Evolutionary conservation across 2,113 vertebrate species (phyloP).

Genomic region (Platichthys flesus): DNA sequence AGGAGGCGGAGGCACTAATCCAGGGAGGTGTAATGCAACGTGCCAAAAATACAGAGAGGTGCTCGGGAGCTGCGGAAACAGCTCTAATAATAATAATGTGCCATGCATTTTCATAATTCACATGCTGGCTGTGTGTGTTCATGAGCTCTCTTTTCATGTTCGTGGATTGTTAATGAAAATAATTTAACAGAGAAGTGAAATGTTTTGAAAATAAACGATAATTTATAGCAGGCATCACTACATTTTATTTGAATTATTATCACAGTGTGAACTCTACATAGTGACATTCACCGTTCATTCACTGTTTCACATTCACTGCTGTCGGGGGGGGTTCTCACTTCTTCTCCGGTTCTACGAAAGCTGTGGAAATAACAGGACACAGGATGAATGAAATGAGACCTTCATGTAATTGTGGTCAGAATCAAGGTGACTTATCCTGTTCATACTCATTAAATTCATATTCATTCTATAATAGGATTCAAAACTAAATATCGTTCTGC

Average conservation of each 20-base stretch:
- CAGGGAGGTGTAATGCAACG: constrained; percentile 65
- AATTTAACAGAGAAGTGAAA: constrained; percentile 26
- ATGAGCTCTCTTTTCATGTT: neutral
- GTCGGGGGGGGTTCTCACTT: constrained; percentile 55
- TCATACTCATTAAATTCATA: too few species aligned
- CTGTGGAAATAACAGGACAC: constrained; percentile 51
- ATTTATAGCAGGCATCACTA: constrained; percentile 25
- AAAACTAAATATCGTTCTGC: neutral
- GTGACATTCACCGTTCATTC: constrained; percentile 43
- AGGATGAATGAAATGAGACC: neutral
- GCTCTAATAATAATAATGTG: constrained; percentile 28
- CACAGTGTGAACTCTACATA: constrained; percentile 28
- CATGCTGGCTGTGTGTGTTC: neutral
- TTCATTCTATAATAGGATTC: neutral
- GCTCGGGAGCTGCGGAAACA: neutral
- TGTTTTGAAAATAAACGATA: constrained; percentile 11
- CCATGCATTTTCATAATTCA: constrained; percentile 1
- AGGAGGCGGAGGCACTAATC: constrained; percentile 57
- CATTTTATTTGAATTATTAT: constrained; percentile 63
- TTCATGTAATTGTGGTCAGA: too few species aligned
- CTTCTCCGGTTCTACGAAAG: constrained; percentile 18
- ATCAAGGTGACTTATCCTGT: too few species aligned
- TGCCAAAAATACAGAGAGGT: constrained; percentile 25
- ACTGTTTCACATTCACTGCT: constrained; percentile 54
- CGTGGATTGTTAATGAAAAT: neutral